phyloP scores from a whole-genome alignment of 2,113 vertebrate species.

The Pterocles orientalis region DNA sequence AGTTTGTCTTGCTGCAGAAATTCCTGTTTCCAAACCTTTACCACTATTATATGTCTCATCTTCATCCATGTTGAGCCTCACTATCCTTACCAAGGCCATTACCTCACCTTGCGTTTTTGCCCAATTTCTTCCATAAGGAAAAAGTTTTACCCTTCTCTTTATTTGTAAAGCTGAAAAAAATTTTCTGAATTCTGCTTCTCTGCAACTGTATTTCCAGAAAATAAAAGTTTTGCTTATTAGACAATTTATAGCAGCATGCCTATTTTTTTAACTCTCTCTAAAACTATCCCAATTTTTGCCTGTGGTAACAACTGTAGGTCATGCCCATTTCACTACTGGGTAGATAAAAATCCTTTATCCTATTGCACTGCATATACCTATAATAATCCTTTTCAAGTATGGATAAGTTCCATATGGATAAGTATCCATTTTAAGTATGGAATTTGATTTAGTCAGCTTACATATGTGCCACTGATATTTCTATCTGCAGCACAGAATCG shows the following conservation, averaged over 20 bases:
- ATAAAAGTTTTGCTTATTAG: neutral
- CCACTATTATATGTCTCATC: neutral
- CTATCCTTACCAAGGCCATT: neutral
- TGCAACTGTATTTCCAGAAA: neutral
- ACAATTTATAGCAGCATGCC: neutral
- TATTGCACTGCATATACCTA: neutral
- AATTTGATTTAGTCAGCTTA: neutral
- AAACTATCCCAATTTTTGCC: neutral
- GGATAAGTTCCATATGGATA: neutral
- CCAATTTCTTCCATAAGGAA: neutral
- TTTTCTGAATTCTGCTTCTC: neutral
- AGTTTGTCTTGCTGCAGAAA: neutral
- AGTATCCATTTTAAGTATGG: neutral
- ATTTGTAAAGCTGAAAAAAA: neutral
- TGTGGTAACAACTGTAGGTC: neutral
- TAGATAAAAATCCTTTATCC: neutral
- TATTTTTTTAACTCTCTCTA: neutral
- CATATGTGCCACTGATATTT: neutral
- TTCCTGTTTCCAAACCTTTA: neutral
- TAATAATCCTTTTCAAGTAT: neutral
- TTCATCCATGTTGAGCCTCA: neutral
- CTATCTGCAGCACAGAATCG: neutral
- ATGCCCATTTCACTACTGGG: neutral
- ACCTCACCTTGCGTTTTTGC: neutral
- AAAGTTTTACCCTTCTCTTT: neutral